phyloP scores from a whole-genome alignment of 2,797 vertebrate species.

The Mycteria americana region DNA sequence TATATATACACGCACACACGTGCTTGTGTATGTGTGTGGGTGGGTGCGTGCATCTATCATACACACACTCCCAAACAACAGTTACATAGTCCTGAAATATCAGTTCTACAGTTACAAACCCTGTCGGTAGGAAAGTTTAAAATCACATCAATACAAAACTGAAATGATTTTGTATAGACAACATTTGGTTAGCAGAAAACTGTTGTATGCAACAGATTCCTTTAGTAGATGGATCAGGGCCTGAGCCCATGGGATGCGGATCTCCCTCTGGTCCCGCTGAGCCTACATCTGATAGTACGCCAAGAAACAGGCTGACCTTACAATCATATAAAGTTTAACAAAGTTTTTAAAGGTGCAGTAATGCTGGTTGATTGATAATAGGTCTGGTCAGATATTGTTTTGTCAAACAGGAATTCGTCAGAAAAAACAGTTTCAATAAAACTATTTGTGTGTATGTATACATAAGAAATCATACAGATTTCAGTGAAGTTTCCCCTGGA shows the following conservation, averaged over 20 bases:
- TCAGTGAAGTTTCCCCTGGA: constrained; percentile 39
- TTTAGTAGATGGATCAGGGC: not conserved
- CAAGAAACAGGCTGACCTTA: not conserved
- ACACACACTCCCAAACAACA: not conserved
- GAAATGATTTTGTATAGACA: not conserved
- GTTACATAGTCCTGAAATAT: not conserved
- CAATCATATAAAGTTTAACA: not conserved
- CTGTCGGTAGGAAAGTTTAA: constrained; percentile 4
- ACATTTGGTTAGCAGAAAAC: not conserved
- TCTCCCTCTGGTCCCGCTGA: constrained; percentile 3
- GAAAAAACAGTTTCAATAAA: constrained; percentile 21
- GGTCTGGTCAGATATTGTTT: not conserved
- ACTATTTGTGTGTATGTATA: not conserved
- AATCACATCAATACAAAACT: not conserved
- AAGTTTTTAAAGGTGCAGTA: constrained; percentile 27
- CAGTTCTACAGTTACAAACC: constrained; percentile 11
- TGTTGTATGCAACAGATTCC: not conserved
- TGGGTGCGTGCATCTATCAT: rapidly evolving
- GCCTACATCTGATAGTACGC: not conserved
- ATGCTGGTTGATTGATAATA: constrained; percentile 17
- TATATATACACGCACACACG: not conserved
- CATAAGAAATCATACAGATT: constrained; percentile 40
- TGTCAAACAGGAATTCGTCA: not conserved
- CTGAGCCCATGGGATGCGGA: not conserved
- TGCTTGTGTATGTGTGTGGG: rapidly evolving